Percentiles rank a stretch among this genome's conserved stretches.
Conservation (phyloP, 2,113 vertebrate genomes). For the Egretta garzetta region DNA sequence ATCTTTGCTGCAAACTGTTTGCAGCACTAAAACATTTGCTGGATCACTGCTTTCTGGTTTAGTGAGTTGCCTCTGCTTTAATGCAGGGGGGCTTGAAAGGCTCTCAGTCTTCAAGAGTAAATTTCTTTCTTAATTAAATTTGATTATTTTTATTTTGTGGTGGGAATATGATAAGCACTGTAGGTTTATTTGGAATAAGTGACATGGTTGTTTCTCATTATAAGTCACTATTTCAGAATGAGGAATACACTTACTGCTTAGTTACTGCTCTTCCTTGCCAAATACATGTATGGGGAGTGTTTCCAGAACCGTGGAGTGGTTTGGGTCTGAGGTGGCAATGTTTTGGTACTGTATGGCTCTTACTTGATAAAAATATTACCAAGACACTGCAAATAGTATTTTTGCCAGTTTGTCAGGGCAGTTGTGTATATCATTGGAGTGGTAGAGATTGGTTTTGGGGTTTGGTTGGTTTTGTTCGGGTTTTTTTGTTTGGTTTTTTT, state of each 20-base stretch:
- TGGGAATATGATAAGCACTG: background rate
- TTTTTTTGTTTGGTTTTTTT: no score
- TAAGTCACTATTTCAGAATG: background rate
- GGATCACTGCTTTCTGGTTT: background rate
- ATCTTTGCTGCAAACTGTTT: background rate
- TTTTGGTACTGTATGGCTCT: background rate
- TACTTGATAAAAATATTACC: background rate
- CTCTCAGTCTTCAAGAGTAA: rapidly evolving
- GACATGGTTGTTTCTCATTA: background rate
- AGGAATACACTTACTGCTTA: background rate
- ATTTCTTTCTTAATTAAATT: background rate
- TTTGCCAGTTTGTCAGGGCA: background rate
- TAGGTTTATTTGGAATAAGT: background rate
- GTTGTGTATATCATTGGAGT: rapidly evolving
- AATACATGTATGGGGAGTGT: background rate
- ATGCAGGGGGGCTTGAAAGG: background rate
- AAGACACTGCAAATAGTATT: background rate
- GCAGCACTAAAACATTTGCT: background rate
- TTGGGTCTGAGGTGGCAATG: background rate
- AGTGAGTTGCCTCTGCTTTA: background rate
- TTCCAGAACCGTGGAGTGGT: constrained; percentile 4
- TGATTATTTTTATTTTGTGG: background rate
- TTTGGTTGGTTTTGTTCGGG: no score
- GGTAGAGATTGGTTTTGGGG: background rate
- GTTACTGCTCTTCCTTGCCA: constrained; percentile 16